These are phyloP conservation scores for Stenurella melanura DNA, from an alignment of 2,888 invertebrate genomes.

Conservation along the genomic window DNA sequence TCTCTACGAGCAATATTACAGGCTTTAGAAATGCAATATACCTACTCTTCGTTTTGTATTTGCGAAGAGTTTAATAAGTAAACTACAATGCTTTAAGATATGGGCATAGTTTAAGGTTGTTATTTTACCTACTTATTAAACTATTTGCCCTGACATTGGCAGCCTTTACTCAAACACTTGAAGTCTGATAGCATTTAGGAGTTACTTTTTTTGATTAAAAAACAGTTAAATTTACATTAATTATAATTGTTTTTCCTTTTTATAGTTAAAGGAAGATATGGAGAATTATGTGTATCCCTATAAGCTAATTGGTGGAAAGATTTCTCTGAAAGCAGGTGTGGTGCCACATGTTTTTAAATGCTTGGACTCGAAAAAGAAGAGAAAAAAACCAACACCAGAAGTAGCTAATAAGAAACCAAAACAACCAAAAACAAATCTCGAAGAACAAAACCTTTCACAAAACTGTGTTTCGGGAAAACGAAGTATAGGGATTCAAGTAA, in stretches of 20 bases:
- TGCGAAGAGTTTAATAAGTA: no score
- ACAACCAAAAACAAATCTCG: neutral
- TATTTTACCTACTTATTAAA: no score
- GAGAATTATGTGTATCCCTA: neutral
- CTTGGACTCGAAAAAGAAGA: neutral
- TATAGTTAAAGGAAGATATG: neutral
- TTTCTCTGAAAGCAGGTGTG: neutral
- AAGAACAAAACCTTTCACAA: neutral
- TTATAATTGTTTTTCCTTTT: neutral
- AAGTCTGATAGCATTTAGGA: no score
- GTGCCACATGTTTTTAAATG: neutral
- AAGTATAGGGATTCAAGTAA: neutral
- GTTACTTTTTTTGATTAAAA: no score
- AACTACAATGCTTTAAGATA: no score
- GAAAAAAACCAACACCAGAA: neutral
- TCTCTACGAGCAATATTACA: no score
- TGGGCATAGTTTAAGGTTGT: no score
- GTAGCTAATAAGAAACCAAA: neutral
- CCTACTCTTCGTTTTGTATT: no score
- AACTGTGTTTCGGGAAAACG: neutral
- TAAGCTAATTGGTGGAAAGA: neutral
- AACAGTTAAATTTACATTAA: no score
- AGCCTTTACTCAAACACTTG: no score
- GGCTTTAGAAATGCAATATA: no score
- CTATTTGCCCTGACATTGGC: no score